Base-by-base conservation (phyloP, 2,888 invertebrate genomes). In the Leptarthrus brevirostris region DNA sequence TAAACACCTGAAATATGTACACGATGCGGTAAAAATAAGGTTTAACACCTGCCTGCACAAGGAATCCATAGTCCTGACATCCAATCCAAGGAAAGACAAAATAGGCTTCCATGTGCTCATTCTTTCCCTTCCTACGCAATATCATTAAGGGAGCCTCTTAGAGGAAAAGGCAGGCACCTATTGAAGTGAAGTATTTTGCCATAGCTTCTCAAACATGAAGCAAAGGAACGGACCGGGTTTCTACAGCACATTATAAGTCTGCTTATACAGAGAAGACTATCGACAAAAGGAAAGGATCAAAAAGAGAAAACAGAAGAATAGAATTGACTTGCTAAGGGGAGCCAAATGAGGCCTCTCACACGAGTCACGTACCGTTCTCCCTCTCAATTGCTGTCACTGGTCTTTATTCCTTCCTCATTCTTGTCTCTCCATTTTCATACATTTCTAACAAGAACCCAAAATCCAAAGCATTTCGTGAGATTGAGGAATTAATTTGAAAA, bases 401-500 rank as follows among this genome's bases (percentile, higher is more conserved):
- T n/a, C n/a, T n/a, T n/a, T n/a, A n/a, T n/a, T n/a, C n/a, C 18
- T 4, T 4, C 49, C 5, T 4, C 49, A 49, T 12, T 18, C 49
- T 6, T 6, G 16, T 49, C 16, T 8, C 2, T 56, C 30, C 18
- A 3, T 40, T 40, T 40, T 40, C 40, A 40, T 22, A 16, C 44
- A 22, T 44, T 6, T 47, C 26, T 66, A 16, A 49, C 14, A 47
- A 6, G n/a, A 26, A 14, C 24, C 49, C 49, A 66, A 52, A 34
- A 34, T 34, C 69, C 49, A 18, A 52, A 69, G 20, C 52, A 69
- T 69, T 52, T 69, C 69, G 52, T 69, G 69, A 69, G 69, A 69
- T 69, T 69, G 69, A 69, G 52, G 34, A 69, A 69, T 69, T 69
- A 69, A 69, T 69, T 49, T 52, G 4, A 34, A 69, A 69, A 69